These are phyloP conservation scores for Benthosema pterotum DNA, from an alignment of 2,797 vertebrate genomes.

Conservation along the genomic window DNA sequence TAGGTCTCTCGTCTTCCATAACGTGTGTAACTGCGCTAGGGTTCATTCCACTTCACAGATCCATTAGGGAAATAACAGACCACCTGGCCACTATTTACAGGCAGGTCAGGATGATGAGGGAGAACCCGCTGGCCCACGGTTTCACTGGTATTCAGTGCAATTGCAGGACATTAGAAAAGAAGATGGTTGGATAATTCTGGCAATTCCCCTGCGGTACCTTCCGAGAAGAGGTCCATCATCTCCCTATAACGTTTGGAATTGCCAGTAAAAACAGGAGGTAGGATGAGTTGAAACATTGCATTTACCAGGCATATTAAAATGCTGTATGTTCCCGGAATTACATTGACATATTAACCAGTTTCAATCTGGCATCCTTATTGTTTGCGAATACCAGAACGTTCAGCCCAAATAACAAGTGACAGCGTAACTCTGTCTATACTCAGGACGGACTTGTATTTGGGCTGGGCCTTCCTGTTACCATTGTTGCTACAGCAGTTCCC, in stretches of 20 bases:
- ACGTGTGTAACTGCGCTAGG: conserved; percentile 26
- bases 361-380: no score
- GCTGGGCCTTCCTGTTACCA: no score
- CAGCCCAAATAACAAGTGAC: no score
- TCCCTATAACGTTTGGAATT: conserved; percentile 15
- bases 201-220: conserved; percentile 10
- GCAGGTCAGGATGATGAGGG: conserved; percentile 24
- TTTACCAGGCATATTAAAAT: not conserved
- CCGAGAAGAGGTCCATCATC: conserved; percentile 2
- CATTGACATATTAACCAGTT: no score
- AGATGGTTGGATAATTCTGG: conserved; percentile 5
- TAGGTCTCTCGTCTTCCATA: conserved; percentile 23
- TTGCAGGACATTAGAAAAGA: not conserved
- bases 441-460: no score
- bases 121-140: conserved; percentile 28
- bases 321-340: no score
- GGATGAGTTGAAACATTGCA: not conserved
- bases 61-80: conserved; percentile 46
- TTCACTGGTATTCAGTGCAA: conserved; percentile 12
- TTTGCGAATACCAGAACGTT: no score
- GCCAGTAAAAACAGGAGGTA: not conserved
- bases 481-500: not conserved
- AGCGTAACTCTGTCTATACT: no score
- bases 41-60: conserved; percentile 3
- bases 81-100: conserved; percentile 33